A percentile compares a stretch with the other conserved stretches of the same genome.
These are phyloP conservation scores for Mallotus villosus DNA, from an alignment of 2,797 vertebrate species.

Conservation along the genomic window DNA sequence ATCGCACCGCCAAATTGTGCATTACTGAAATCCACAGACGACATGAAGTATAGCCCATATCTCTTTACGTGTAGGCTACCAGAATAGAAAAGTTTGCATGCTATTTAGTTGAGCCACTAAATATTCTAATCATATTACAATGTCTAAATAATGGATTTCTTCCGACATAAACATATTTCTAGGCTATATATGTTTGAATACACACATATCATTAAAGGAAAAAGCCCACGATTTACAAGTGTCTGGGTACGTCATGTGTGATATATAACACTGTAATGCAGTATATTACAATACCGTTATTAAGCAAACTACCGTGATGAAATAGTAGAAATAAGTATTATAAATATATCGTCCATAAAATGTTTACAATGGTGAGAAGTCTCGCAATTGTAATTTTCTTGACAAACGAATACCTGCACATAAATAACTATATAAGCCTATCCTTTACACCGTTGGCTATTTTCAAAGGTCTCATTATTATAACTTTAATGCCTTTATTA, in stretches of 20 bases:
- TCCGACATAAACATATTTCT: too few species aligned
- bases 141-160: not conserved
- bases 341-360: too few species aligned
- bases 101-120: not conserved
- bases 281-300: too few species aligned
- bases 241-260: too few species aligned
- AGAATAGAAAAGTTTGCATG: constrained; percentile 51
- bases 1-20: constrained; percentile 20
- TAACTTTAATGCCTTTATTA: not conserved
- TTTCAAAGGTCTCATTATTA: not conserved
- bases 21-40: constrained; percentile 19
- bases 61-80: constrained; percentile 50
- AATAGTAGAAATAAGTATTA: not conserved
- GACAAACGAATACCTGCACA: not conserved
- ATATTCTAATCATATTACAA: not conserved
- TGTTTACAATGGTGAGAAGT: too few species aligned
- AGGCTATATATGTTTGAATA: too few species aligned
- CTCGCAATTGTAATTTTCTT: not conserved
- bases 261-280: too few species aligned
- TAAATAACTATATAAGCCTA: not conserved
- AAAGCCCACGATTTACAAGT: too few species aligned
- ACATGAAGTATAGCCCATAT: constrained; percentile 5
- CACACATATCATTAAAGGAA: too few species aligned
- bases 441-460: not conserved
- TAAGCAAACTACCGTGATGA: not conserved